Percentiles rank a stretch among this genome's conserved stretches.
Conservation (phyloP, 2,888 invertebrate species). For the Diarsia rubi region DNA sequence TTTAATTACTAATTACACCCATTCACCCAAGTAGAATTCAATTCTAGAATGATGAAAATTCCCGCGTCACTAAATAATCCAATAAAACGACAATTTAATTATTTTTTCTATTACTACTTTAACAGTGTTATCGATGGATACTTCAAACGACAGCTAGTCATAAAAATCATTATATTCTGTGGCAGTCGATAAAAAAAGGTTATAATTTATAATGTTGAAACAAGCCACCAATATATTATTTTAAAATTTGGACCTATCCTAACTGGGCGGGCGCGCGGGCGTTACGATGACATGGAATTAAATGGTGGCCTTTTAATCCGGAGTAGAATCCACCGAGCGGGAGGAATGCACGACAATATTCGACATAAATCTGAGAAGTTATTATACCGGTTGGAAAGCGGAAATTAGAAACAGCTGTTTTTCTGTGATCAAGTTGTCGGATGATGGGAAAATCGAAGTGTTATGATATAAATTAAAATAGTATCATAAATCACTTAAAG, state of each 20-base stretch:
- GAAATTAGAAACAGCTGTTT: conserved; percentile 32
- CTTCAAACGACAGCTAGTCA: conserved; percentile 29
- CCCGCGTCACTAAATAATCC: conserved; percentile 14
- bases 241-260: conserved; percentile 50
- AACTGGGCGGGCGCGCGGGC: conserved; percentile 31
- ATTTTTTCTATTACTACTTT: conserved; percentile 20
- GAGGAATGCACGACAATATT: conserved; percentile 37
- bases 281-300: conserved; percentile 22
- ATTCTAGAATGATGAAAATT: neutral
- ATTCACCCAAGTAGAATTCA: neutral
- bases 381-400: conserved; percentile 47
- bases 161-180: conserved; percentile 29
- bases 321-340: conserved; percentile 19
- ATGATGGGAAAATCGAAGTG: conserved; percentile 7
- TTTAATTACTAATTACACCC: neutral
- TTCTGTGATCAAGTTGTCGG: conserved; percentile 9
- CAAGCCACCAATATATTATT: conserved; percentile 49
- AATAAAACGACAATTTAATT: neutral
- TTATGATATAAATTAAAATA: neutral
- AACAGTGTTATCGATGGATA: conserved; percentile 16
- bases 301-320: conserved; percentile 15
- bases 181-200: conserved; percentile 37
- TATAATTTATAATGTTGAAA: conserved; percentile 6
- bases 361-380: conserved; percentile 16
- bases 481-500: conserved; percentile 4